phyloP scores from a whole-genome alignment of 1,140 invertebrate species.

The Drosophila pachea region DNA sequence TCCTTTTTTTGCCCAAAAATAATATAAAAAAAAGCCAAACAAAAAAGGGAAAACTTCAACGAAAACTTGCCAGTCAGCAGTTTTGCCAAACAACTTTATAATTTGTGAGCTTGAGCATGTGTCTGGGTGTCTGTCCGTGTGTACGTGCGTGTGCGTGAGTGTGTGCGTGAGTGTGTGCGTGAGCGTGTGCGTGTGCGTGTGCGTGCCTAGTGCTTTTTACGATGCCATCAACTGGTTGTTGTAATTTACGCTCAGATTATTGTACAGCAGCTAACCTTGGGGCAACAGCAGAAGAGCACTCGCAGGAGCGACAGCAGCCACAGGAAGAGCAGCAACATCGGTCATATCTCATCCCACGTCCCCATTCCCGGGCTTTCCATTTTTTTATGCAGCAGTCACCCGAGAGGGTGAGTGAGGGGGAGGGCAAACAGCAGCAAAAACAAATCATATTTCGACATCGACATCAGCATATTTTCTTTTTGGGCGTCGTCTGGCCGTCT shows the following conservation, averaged over 20 bases:
- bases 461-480: conserved; percentile 72
- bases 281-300: conserved; percentile 6
- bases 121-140: conserved; percentile 34
- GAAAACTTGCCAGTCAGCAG: conserved; percentile 66
- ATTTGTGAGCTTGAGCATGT: conserved; percentile 66
- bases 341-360: conserved; percentile 56
- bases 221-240: conserved; percentile 64
- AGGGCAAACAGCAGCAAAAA: conserved; percentile 36
- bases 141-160: conserved; percentile 18
- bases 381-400: conserved; percentile 30
- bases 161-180: conserved; percentile 19
- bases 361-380: conserved; percentile 1
- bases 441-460: conserved; percentile 76
- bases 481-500: conserved; percentile 48
- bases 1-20: conserved; percentile 13
- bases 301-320: conserved; percentile 6
- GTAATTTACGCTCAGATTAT: conserved; percentile 46
- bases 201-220: conserved; percentile 64
- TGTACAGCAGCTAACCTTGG: conserved; percentile 51
- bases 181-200: conserved; percentile 16
- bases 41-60: conserved; percentile 33
- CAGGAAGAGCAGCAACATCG: conserved; percentile 14
- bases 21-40: background rate
- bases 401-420: conserved; percentile 23
- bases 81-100: conserved; percentile 75